Evolutionary conservation across 2,797 vertebrate species (phyloP), one percentile per base, ranked within the genome.

Genomic region (Diplodus sargus): DNA sequence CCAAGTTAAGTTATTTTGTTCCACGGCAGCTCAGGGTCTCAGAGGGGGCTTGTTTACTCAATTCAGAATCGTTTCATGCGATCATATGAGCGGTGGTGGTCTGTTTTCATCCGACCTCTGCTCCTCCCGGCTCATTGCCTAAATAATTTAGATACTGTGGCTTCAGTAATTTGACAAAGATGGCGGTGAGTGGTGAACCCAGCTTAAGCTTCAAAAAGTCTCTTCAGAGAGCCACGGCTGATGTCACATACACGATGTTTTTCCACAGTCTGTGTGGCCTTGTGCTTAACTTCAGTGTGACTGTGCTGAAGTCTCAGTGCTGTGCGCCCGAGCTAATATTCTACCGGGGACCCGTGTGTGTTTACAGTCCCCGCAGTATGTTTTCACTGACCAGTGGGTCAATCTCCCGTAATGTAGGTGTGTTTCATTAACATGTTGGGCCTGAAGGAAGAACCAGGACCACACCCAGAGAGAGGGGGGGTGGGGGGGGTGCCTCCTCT

Each of bases 101-200:
- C 3, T 8, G 5, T 66, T 7, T 30, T 70, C 56, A 42, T 53
- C 56, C 45, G 52, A 65, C 70, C 57, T 81, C 61, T 43, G 65
- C 58, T 68, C 53, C 57, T 61, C 28, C 65, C 60, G 8, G 16
- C 30, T 51, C 11, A 3, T 62, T 59, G 49, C 51, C 59, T 68
- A 78, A 79, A 85, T 70, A 20, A 78, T 88, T 87, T 76, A 68
- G 64, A 82, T 66, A 51, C 56, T 70, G 79, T 69, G 76, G 79
- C 77, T 61, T 66, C 34, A 17, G 79, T 67, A n/a, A 70, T 78
- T 76, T 66, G 30, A 74, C 39, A 61, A 70, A 78, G 47, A 68
- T 66, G 69, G 52, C 4, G 18, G 62, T 34, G 54, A 78, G 63
- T 2, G 14, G 63, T 67, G 22, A 64, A 77, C 34, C 67, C 66